Conservation (phyloP, 1,140 invertebrate genomes). For the Calliphora vicina region DNA sequence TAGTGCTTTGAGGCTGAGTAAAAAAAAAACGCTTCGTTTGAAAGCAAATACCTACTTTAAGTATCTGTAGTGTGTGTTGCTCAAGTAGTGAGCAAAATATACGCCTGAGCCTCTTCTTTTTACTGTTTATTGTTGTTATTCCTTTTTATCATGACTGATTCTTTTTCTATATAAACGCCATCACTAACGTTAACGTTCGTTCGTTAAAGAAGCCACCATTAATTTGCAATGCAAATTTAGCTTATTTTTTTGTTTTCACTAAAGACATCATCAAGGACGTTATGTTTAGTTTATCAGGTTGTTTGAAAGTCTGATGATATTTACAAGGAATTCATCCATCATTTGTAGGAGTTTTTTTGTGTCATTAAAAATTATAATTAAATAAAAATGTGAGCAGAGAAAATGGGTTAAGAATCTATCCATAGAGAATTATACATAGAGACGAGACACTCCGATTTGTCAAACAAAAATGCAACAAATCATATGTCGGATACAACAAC, state of each 20-base stretch:
- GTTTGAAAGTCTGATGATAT: neutral
- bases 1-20: too few species aligned
- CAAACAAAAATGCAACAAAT: too few species aligned
- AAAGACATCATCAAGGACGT: neutral
- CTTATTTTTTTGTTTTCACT: neutral
- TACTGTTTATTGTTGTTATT: neutral
- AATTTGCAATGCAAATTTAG: conserved; percentile 29
- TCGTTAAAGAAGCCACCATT: conserved; percentile 17
- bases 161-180: neutral
- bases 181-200: neutral
- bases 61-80: neutral
- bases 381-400: too few species aligned
- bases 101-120: neutral
- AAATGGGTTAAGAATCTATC: too few species aligned
- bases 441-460: too few species aligned
- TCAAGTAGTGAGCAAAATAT: neutral
- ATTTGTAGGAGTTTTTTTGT: neutral
- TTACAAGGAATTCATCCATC: neutral
- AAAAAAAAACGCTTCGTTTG: neutral
- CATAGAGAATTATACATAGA: too few species aligned
- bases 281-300: neutral
- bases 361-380: too few species aligned
- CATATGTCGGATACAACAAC: too few species aligned
- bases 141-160: neutral
- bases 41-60: neutral